These are phyloP conservation scores for Caenorhabditis auriculariae DNA, from an alignment of 2,888 invertebrate genomes.

Conservation along the genomic window DNA sequence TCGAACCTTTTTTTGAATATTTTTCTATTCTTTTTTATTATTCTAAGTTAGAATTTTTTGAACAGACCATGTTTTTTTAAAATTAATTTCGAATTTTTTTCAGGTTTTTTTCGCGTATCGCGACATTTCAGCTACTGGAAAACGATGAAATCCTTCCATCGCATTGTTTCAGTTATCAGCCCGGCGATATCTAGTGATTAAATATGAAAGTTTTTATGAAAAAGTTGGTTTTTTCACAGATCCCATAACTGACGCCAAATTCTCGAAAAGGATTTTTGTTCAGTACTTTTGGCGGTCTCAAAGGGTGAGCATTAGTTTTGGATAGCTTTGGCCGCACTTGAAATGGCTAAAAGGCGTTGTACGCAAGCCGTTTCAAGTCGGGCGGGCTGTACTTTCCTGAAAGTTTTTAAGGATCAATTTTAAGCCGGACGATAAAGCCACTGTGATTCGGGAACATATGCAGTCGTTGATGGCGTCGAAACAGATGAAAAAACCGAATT, in stretches of 20 bases:
- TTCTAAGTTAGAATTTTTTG: too few species aligned
- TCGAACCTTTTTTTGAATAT: too few species aligned
- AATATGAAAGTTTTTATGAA: not conserved
- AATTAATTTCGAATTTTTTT: too few species aligned
- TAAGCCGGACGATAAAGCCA: conserved; percentile 10
- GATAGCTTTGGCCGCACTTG: too few species aligned
- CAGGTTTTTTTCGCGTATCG: conserved; percentile 47
- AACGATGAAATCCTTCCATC: conserved; percentile 50
- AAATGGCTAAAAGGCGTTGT: too few species aligned
- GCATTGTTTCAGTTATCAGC: conserved; percentile 53
- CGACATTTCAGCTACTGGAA: conserved; percentile 57
- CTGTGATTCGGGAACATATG: conserved; percentile 9
- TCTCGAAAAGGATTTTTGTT: conserved; percentile 47
- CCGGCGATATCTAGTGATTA: conserved; percentile 4
- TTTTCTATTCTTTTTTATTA: too few species aligned
- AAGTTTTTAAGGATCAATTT: not conserved
- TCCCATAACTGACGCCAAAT: conserved; percentile 23
- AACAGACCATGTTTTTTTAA: too few species aligned
- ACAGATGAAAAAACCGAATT: conserved; percentile 8
- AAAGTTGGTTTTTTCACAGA: conserved; percentile 11
- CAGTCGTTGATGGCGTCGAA: conserved; percentile 7
- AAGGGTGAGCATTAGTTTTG: too few species aligned
- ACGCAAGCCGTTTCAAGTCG: too few species aligned
- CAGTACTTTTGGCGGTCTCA: conserved; percentile 53
- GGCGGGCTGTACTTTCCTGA: not conserved